Percentiles rank a stretch among this genome's conserved stretches.
Evolutionary conservation across 2,113 vertebrate genomes (phyloP).

Genomic region (Archilochus colubris): DNA sequence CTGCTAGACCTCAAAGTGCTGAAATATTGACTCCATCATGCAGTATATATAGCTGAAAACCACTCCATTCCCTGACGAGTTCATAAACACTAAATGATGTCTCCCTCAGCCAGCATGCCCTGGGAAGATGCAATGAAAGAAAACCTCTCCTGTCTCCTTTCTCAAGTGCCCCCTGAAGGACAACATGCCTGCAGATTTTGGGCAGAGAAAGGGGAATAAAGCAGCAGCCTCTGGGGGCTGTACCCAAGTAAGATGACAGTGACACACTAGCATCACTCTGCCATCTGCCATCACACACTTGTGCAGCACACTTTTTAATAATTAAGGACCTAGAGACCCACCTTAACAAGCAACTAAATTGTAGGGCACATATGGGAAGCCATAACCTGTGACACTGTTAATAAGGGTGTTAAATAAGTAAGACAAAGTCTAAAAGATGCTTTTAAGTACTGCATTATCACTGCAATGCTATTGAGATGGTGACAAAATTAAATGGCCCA

Average conservation of each 20-base stretch:
- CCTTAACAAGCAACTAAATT: neutral
- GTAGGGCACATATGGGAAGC: neutral
- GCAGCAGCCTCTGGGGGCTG: neutral
- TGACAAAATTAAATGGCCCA: neutral
- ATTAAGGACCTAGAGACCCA: neutral
- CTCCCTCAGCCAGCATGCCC: neutral
- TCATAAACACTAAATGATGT: neutral
- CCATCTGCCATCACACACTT: neutral
- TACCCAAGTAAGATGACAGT: neutral
- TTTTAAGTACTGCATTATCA: neutral
- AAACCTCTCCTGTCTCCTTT: neutral
- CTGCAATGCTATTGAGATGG: neutral
- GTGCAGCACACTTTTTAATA: neutral
- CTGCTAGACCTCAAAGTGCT: slow-evolving; percentile 20
- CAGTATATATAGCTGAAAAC: neutral
- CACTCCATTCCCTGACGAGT: neutral
- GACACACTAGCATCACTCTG: neutral
- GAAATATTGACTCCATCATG: slow-evolving; percentile 11
- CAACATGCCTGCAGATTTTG: neutral
- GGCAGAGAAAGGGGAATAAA: neutral
- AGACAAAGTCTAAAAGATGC: neutral
- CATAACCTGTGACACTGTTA: neutral
- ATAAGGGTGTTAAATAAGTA: neutral
- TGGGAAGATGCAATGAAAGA: neutral
- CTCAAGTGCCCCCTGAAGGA: neutral